Evolutionary conservation across 2,797 vertebrate species (phyloP), one percentile per base, ranked within the genome.

Genomic region (Botia kubotai): DNA sequence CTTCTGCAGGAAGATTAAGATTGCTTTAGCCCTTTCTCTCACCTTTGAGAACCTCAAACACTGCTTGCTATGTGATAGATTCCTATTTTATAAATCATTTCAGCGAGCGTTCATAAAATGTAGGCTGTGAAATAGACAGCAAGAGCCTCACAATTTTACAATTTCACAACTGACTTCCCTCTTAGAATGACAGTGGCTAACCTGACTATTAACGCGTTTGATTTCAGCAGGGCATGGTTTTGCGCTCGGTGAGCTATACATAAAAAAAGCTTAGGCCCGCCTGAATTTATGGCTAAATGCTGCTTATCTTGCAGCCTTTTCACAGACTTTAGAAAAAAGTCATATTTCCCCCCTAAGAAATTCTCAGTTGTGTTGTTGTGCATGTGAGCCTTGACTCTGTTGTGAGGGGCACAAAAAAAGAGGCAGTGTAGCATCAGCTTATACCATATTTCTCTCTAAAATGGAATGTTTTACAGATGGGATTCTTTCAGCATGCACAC

Each of bases 161-260:
- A 93, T 95, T 95, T 94, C 93, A 93, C 85, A 91, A 84, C 89
- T 90, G 89, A 89, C 88, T 95, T 95, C 92, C 89, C 89, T 89
- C 88, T 91, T 90, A 91, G 94, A 95, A 95, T 94, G 88, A 93
- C 90, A 93, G 87, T 87, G 92, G 91, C 85, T 88, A 91, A 94
- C 88, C 87, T 91, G 88, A 82, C 90, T 91, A 91, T 94, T 94
- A 93, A 91, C 90, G 88, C 89, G 91, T 95, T 95, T 94, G 91
- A 92, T 91, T 95, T 93, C 89, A 74, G 84, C 90, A 91, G 84
- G 89, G 87, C 92, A 89, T 89, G 88, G 89, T 89, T 94, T 92
- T 92, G 91, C 88, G 90, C 93, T 93, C 91, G 70, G 89, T 88
- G 88, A 93, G 92, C 90, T 91, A 92, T 92, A 94, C 90, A 93